Percentiles rank a stretch among this genome's conserved stretches.
These are phyloP conservation scores for Hyposoter didymator DNA, from an alignment of 2,888 invertebrate genomes.

Conservation along the genomic window DNA sequence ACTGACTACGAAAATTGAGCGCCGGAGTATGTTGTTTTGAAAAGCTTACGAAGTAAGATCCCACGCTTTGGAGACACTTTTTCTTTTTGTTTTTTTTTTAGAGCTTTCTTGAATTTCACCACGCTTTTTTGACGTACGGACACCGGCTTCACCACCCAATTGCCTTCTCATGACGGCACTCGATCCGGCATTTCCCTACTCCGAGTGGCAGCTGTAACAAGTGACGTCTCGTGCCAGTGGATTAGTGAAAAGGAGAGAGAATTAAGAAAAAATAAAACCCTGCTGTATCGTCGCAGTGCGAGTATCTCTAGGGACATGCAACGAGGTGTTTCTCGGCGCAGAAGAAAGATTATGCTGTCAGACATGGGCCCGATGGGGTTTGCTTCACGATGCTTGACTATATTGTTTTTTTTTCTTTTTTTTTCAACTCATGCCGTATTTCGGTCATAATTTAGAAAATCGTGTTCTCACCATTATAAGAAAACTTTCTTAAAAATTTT, in stretches of 20 bases:
- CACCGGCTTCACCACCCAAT: constrained; percentile 20
- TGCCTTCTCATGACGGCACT: constrained; percentile 49
- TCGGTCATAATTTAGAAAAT: constrained; percentile 11
- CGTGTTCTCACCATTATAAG: constrained; percentile 22
- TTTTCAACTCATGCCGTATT: neutral
- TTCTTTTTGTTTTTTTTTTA: too few relatives aligned
- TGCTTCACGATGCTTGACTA: neutral
- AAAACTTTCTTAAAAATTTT: constrained; percentile 4
- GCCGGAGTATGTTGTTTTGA: neutral
- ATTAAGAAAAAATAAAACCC: constrained; percentile 30
- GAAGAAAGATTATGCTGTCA: constrained; percentile 61
- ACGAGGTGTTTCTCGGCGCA: constrained; percentile 16
- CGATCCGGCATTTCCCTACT: constrained; percentile 11
- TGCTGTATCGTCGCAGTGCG: constrained; percentile 31
- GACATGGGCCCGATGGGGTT: constrained; percentile 39
- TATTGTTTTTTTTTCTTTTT: neutral
- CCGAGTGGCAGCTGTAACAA: constrained; percentile 54
- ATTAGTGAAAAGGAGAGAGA: constrained; percentile 31
- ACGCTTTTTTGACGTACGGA: constrained; percentile 14
- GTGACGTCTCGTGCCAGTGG: constrained; percentile 25
- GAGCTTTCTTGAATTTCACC: constrained; percentile 8
- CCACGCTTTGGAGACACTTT: constrained; percentile 37
- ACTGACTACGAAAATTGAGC: neutral
- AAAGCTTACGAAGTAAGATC: constrained; percentile 27
- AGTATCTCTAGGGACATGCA: constrained; percentile 38